Percentiles rank a stretch among this genome's conserved stretches.
Evolutionary conservation across 2,888 invertebrate species (phyloP).

Genomic region (Drosophila kokeensis): DNA sequence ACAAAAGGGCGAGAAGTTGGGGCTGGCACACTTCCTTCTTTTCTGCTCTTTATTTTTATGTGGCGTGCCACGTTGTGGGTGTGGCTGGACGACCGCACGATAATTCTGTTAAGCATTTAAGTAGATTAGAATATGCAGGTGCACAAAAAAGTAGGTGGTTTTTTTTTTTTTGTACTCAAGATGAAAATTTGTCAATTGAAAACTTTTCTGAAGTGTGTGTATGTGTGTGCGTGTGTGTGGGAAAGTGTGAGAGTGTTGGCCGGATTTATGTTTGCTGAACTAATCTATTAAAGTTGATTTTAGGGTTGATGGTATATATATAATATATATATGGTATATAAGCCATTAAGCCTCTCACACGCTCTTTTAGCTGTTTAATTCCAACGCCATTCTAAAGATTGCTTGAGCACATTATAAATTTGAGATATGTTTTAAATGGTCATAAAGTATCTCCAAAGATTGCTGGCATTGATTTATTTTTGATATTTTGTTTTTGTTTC

Average conservation of each 20-base stretch:
- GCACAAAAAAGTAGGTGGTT: constrained; percentile 37
- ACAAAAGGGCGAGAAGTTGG: constrained; percentile 53
- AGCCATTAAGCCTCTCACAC: neutral
- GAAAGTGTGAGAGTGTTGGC: constrained; percentile 18
- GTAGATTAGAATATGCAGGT: constrained; percentile 75
- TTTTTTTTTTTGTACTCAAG: constrained; percentile 23
- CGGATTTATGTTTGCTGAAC: constrained; percentile 15
- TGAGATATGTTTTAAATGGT: neutral
- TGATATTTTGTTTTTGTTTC: too few species aligned
- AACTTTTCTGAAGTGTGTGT: constrained; percentile 53
- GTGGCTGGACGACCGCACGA: constrained; percentile 59
- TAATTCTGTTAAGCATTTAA: constrained; percentile 79
- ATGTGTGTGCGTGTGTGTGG: constrained; percentile 5
- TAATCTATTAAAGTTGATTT: constrained; percentile 28
- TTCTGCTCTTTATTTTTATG: constrained; percentile 12
- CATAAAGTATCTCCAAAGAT: neutral
- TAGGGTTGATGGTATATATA: neutral
- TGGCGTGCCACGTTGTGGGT: constrained; percentile 30
- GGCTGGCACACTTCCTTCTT: constrained; percentile 2
- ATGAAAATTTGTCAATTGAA: constrained; percentile 75
- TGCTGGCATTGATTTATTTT: neutral
- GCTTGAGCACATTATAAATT: neutral
- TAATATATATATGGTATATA: neutral
- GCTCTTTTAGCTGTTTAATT: neutral
- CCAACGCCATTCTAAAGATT: neutral